Percentiles rank a stretch among this genome's conserved stretches.
Evolutionary conservation across 2,113 vertebrate species (phyloP).

Genomic region (Phyllostomus discolor): DNA sequence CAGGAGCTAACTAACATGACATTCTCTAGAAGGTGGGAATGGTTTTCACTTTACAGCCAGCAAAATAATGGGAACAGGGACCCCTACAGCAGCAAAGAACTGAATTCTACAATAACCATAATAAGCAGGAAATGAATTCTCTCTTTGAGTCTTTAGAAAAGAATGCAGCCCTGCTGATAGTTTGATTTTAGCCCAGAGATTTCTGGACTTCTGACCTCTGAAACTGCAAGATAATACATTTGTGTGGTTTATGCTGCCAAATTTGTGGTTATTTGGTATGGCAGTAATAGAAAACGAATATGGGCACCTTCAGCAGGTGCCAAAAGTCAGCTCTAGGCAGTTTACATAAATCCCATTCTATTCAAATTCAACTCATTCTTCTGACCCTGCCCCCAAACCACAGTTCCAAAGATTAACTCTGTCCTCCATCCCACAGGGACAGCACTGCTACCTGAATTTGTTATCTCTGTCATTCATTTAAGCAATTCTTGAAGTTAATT

Average conservation of each 20-base stretch:
- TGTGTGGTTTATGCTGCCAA: neutral
- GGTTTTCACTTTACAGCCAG: neutral
- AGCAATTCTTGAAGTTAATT: neutral
- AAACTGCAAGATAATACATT: neutral
- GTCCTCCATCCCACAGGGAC: neutral
- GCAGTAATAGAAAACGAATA: neutral
- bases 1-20: neutral
- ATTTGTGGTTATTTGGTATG: neutral
- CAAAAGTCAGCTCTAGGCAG: neutral
- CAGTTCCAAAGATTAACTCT: neutral
- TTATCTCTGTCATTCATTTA: neutral
- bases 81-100: neutral
- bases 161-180: neutral
- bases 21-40: neutral
- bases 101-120: neutral
- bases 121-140: neutral
- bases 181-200: neutral
- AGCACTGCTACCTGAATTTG: neutral
- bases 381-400: fast-evolving
- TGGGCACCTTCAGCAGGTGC: neutral
- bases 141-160: neutral
- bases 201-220: neutral
- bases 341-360: neutral
- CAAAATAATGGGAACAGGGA: neutral
- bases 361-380: neutral